These are phyloP conservation scores for Acronicta leporina DNA, from an alignment of 2,888 invertebrate genomes.

Conservation along the genomic window DNA sequence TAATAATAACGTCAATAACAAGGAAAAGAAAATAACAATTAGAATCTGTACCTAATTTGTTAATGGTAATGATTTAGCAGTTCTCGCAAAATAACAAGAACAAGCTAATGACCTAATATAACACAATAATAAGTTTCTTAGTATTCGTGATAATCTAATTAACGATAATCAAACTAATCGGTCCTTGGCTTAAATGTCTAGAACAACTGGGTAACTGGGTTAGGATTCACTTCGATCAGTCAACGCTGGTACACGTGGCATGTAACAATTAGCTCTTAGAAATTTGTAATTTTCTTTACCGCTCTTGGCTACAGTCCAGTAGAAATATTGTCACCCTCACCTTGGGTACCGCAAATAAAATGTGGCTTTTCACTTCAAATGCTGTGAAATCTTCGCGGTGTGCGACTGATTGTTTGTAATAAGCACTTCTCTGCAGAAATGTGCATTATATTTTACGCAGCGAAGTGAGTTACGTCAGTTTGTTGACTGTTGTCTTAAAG, in stretches of 20 bases:
- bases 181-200: slow-evolving; percentile 37
- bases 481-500: slow-evolving; percentile 24
- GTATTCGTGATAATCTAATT: slow-evolving; percentile 22
- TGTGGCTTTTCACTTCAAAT: slow-evolving; percentile 47
- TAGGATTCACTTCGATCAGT: slow-evolving; percentile 45
- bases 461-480: slow-evolving; percentile 19
- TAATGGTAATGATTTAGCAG: slow-evolving; percentile 2
- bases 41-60: slow-evolving; percentile 1
- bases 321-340: slow-evolving; percentile 71
- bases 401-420: slow-evolving; percentile 24
- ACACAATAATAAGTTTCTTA: background rate
- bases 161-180: slow-evolving; percentile 30
- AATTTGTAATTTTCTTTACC: slow-evolving; percentile 39
- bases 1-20: slow-evolving; percentile 2
- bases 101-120: slow-evolving; percentile 8
- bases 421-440: slow-evolving; percentile 27
- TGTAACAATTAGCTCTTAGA: slow-evolving; percentile 55
- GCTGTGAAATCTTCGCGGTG: slow-evolving; percentile 43
- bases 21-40: slow-evolving; percentile 1
- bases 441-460: slow-evolving; percentile 10
- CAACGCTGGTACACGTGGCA: slow-evolving; percentile 42
- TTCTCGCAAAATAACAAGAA: slow-evolving; percentile 1
- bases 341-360: slow-evolving; percentile 81
- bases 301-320: slow-evolving; percentile 70
- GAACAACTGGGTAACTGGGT: slow-evolving; percentile 56